Conservation (phyloP, 2,113 vertebrate genomes). For the Rhea pennata region DNA sequence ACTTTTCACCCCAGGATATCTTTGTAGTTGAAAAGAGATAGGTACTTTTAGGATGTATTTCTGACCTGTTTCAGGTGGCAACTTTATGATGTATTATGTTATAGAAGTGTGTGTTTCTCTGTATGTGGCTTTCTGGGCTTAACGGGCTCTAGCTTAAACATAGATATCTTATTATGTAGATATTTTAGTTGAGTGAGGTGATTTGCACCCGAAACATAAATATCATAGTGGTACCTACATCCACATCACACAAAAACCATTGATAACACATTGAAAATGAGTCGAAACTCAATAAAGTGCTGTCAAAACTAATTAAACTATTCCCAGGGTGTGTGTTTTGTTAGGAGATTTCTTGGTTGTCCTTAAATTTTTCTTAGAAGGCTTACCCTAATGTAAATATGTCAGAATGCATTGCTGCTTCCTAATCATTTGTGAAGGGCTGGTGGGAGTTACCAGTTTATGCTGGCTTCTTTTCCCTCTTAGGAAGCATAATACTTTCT, state of each 20-base stretch:
- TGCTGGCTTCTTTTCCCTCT: background rate
- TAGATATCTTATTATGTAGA: background rate
- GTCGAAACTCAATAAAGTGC: background rate
- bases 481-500: accelerated
- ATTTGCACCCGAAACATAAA: background rate
- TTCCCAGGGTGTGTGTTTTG: background rate
- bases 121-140: background rate
- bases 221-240: background rate
- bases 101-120: background rate
- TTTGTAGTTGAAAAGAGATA: background rate
- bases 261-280: background rate
- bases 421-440: accelerated
- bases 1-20: background rate
- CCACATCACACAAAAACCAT: background rate
- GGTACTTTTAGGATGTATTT: background rate
- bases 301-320: background rate
- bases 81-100: background rate
- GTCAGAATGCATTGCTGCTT: background rate
- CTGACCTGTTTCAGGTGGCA: background rate
- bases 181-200: accelerated
- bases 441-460: accelerated
- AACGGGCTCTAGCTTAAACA: background rate
- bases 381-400: background rate
- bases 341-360: background rate
- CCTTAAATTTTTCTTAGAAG: background rate